Base-by-base conservation (phyloP, 2,888 invertebrate genomes). In the Drosophila mimetica region DNA sequence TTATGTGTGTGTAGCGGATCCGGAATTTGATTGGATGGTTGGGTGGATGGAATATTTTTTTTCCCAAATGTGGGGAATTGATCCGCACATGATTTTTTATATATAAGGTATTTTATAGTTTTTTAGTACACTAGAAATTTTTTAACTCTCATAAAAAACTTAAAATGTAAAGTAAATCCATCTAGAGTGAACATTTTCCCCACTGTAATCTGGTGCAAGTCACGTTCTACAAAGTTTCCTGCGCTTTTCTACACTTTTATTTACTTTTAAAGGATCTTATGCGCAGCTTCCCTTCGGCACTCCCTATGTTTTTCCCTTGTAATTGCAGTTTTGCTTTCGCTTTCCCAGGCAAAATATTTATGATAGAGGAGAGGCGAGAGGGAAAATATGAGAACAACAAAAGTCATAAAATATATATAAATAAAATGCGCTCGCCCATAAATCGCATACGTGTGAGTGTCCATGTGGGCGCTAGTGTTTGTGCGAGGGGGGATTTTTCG, bases 191-290 rank as follows among this genome's bases (percentile, higher is more conserved):
- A n/a, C 14, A n/a, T 22, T 13, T 47, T 36, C 3, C 1, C 36
- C 61, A 37, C 30, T n/a, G 22, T 60, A 20, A 11, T 63, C 61
- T 47, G 22, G 42, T 73, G 71, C 76, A 53, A 73, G 88, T 86
- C 86, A 89, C 88, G 89, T 88, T 74, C 71, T 75, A 63, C 70
- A 80, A 79, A 88, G 74, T 84, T 86, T 72, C 28, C 55, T 63
- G 70, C 59, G 37, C 70, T 64, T 61, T 73, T 64, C 67, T 52
- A 46, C 57, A 66, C 37, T 71, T 44, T 63, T 48, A 76, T 76
- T 74, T 74, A 69, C 79, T 65, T 53, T 67, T 42, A 34, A 25
- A 42, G 53, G 44, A 53, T 63, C 55, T 48, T 58, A 61, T 63
- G 55, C 41, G 28, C 42, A 46, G 28, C 22, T 44, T 58, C 28